phyloP scores from a whole-genome alignment of 2,113 vertebrate genomes.

The Thalassarche chlororhynchos region DNA sequence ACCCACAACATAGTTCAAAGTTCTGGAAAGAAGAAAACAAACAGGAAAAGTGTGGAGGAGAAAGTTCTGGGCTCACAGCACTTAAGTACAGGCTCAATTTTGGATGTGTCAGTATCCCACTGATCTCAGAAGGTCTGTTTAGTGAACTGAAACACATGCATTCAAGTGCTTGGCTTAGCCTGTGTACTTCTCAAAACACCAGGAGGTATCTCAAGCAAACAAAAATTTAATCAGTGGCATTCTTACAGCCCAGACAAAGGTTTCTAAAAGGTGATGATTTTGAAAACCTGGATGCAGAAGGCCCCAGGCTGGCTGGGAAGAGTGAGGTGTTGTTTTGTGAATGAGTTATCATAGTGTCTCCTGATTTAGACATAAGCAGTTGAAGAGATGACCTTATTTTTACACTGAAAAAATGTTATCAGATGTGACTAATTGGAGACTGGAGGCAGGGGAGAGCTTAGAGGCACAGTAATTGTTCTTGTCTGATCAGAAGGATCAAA shows the following conservation, averaged over 20 bases:
- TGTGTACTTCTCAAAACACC: neutral
- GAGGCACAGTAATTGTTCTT: constrained; percentile 40
- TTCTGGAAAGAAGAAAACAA: neutral
- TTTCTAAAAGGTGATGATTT: neutral
- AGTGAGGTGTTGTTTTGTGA: neutral
- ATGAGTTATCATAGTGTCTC: neutral
- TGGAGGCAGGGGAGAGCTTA: neutral
- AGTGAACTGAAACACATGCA: neutral
- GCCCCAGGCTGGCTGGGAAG: neutral
- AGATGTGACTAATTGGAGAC: constrained; percentile 16
- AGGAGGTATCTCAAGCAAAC: neutral
- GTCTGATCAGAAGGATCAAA: constrained; percentile 32
- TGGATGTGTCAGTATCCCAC: neutral
- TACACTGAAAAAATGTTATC: neutral
- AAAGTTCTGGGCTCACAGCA: neutral
- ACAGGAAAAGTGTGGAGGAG: neutral
- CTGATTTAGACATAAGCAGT: neutral
- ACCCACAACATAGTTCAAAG: neutral
- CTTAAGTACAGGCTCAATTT: neutral
- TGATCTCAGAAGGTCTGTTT: neutral
- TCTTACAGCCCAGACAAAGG: neutral
- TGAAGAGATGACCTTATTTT: neutral
- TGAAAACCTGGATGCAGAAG: neutral
- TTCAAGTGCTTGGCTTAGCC: neutral
- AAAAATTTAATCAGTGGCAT: neutral